A percentile compares a stretch with the other conserved stretches of the same genome.
phyloP scores from a whole-genome alignment of 2,113 vertebrate species.

The Hydrochoerus hydrochaeris region DNA sequence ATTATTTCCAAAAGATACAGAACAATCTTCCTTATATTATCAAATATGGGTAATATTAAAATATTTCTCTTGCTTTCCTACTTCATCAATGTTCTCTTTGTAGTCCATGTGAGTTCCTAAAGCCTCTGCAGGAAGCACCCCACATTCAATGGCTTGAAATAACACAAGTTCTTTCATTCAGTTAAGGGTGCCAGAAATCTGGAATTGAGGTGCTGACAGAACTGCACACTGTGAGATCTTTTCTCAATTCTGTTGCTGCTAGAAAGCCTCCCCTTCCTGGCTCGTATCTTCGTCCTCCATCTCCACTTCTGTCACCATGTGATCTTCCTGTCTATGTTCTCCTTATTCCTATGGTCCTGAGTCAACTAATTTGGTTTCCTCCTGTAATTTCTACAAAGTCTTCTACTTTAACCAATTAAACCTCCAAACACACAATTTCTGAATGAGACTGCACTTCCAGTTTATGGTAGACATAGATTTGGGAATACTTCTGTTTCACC shows the following conservation, averaged over 20 bases:
- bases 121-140: not conserved
- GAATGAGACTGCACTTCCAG: not conserved
- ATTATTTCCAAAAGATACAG: not conserved
- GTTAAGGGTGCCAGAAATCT: not conserved
- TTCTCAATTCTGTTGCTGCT: not conserved
- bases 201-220: not conserved
- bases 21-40: not conserved
- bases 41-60: not conserved
- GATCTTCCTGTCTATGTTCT: not conserved
- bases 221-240: not conserved
- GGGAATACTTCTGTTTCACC: not conserved
- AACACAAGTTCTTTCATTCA: not conserved
- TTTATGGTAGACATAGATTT: not conserved
- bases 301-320: not conserved
- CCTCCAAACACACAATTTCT: not conserved
- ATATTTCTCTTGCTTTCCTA: not conserved
- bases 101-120: not conserved
- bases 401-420: not conserved
- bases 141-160: not conserved
- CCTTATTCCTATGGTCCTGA: not conserved
- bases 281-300: accelerated
- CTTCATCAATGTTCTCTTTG: not conserved
- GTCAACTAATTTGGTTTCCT: not conserved
- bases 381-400: not conserved
- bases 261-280: not conserved